A percentile compares a stretch with the other conserved stretches of the same genome.
Conservation (phyloP, 2,888 invertebrate genomes). For the Pseudanteris insignis region DNA sequence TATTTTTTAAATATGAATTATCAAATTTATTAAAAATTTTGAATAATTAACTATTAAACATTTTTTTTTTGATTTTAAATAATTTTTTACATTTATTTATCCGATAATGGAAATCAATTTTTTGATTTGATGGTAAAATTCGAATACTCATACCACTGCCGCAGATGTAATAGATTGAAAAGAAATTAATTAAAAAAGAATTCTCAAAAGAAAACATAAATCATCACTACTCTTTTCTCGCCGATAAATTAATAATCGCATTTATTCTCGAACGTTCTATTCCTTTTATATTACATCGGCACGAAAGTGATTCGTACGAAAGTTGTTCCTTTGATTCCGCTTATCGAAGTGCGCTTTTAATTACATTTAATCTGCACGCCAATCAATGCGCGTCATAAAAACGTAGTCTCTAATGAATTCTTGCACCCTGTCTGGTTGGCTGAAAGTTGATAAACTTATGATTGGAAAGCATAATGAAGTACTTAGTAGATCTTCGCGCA, state of each 20-base stretch:
- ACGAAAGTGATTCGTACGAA: background rate
- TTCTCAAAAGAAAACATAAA: no score
- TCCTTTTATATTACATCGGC: no score
- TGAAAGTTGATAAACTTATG: constrained; percentile 21
- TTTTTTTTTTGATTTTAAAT: no score
- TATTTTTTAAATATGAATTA: no score
- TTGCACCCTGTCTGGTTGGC: background rate
- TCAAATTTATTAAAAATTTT: no score
- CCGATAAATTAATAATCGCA: background rate
- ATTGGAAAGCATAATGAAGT: constrained; percentile 23
- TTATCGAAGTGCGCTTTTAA: constrained; percentile 7
- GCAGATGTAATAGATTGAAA: no score
- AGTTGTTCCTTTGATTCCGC: constrained; percentile 1
- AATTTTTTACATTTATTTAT: no score
- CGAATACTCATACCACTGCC: no score
- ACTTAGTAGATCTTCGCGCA: constrained; percentile 16
- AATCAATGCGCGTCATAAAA: constrained; percentile 9
- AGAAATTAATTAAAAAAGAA: no score
- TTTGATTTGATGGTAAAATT: background rate
- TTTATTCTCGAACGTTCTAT: no score
- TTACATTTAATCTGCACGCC: constrained; percentile 19
- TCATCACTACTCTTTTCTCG: background rate
- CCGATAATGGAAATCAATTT: background rate
- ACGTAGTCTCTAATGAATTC: constrained; percentile 15
- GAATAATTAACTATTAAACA: no score